Conservation (phyloP, 2,888 invertebrate species). For the Dromius quadrimaculatus region DNA sequence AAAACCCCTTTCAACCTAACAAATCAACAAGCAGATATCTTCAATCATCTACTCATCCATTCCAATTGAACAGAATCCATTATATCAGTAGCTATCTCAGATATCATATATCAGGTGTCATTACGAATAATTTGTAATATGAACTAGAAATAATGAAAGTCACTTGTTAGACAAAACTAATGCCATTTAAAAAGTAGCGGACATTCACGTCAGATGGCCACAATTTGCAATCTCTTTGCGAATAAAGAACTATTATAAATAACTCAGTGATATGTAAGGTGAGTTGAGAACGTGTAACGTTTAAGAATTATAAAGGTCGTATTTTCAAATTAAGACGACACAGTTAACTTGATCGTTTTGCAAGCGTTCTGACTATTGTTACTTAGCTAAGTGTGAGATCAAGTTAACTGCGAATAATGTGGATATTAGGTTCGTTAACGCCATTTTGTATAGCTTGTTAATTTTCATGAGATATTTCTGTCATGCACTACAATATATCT, state of each 20-base stretch:
- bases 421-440: background rate
- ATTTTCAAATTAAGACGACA: constrained; percentile 51
- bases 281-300: constrained; percentile 42
- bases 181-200: constrained; percentile 16
- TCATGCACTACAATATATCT: too few relatives aligned
- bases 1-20: too few relatives aligned
- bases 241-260: constrained; percentile 35
- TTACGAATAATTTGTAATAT: constrained; percentile 4
- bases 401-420: constrained; percentile 40
- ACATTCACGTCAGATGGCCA: constrained; percentile 9
- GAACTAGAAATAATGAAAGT: constrained; percentile 11
- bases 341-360: constrained; percentile 34
- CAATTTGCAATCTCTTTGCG: constrained; percentile 3
- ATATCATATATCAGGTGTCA: background rate
- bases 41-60: too few relatives aligned
- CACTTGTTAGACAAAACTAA: constrained; percentile 22
- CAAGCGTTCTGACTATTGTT: constrained; percentile 43
- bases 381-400: constrained; percentile 42
- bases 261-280: constrained; percentile 47
- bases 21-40: too few relatives aligned
- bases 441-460: background rate
- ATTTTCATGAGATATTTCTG: too few relatives aligned
- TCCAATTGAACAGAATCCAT: too few relatives aligned
- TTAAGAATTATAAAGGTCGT: constrained; percentile 49
- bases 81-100: too few relatives aligned